Evolutionary conservation across 2,888 invertebrate genomes (phyloP).

Genomic region (Yponomeuta evonymella): DNA sequence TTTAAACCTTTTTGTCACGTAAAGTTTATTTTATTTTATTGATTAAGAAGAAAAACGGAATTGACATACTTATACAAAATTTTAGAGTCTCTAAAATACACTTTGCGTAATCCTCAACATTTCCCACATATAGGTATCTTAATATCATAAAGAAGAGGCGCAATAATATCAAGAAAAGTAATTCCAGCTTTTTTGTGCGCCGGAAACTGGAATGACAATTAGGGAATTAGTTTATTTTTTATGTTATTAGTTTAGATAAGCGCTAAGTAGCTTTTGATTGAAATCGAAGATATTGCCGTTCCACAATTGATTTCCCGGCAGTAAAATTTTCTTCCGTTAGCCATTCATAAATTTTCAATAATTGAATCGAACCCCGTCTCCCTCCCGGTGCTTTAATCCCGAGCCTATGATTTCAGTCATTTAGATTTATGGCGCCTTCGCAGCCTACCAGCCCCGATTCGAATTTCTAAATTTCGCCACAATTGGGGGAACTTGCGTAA

Average conservation of each 20-base stretch:
- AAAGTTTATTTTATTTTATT: too few species aligned
- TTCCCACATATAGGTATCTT: too few species aligned
- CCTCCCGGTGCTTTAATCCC: conserved; percentile 45
- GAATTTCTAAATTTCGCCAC: too few species aligned
- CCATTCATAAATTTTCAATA: conserved; percentile 66
- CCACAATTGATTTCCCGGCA: conserved; percentile 34
- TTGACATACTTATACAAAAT: too few species aligned
- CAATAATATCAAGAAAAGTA: background rate
- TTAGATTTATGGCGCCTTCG: conserved; percentile 37
- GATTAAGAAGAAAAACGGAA: too few species aligned
- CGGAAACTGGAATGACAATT: too few species aligned
- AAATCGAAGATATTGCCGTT: background rate
- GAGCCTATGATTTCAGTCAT: conserved; percentile 51
- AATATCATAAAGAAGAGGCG: too few species aligned
- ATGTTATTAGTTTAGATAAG: background rate
- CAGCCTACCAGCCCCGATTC: background rate
- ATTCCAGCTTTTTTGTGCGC: background rate
- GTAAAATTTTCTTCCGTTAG: conserved; percentile 58
- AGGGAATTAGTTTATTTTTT: background rate
- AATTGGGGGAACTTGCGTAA: too few species aligned
- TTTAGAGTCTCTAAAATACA: too few species aligned
- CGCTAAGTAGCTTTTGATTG: background rate
- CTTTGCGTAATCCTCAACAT: too few species aligned
- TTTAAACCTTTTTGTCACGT: too few species aligned
- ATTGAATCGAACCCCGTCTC: conserved; percentile 60